Evolutionary conservation across 1,140 invertebrate species (phyloP).

Genomic region (Chironomus striatipennis): DNA sequence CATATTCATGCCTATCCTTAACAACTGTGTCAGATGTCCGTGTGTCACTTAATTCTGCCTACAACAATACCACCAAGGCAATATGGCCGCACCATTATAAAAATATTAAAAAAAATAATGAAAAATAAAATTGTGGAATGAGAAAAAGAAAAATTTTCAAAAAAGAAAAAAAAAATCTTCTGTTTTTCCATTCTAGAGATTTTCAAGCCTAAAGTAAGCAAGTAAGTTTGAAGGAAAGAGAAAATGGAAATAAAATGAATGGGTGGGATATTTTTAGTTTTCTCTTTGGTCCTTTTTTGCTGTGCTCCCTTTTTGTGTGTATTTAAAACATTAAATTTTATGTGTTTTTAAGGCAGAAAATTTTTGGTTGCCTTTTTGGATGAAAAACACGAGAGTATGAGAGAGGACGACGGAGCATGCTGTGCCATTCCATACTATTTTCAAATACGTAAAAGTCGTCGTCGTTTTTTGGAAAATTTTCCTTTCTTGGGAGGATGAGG

Average conservation of each 20-base stretch:
- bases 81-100: too few species aligned
- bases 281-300: conserved; percentile 20
- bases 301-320: neutral
- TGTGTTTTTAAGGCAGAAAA: conserved; percentile 22
- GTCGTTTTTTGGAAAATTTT: too few species aligned
- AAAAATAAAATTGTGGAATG: too few species aligned
- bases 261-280: conserved; percentile 20
- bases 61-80: too few species aligned
- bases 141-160: too few species aligned
- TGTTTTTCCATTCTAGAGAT: neutral
- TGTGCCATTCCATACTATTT: too few species aligned
- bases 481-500: neutral
- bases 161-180: too few species aligned
- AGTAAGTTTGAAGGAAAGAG: neutral
- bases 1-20: too few species aligned
- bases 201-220: neutral
- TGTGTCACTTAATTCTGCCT: too few species aligned
- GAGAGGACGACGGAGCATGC: neutral
- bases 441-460: too few species aligned
- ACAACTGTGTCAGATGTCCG: too few species aligned
- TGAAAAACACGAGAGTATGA: neutral
- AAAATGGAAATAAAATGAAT: neutral
- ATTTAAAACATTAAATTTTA: conserved; percentile 22
- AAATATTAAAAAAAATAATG: too few species aligned
- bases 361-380: neutral